These are phyloP conservation scores for Itoplectis maculator DNA, from an alignment of 2,888 invertebrate species.

Conservation along the genomic window DNA sequence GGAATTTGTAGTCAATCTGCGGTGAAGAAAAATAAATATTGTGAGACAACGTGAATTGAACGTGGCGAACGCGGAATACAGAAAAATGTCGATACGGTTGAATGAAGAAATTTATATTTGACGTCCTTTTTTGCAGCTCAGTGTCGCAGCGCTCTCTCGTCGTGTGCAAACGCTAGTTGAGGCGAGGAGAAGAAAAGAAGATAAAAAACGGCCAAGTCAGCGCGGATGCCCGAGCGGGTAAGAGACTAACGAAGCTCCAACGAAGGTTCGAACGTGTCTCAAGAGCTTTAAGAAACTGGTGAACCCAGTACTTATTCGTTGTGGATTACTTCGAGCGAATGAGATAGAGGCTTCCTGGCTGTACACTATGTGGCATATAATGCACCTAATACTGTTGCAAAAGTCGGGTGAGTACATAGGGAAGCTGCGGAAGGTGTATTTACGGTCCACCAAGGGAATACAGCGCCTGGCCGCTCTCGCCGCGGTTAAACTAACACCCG, in stretches of 20 bases:
- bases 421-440: constrained; percentile 19
- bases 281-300: constrained; percentile 55
- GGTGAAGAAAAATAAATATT: background rate
- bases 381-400: constrained; percentile 25
- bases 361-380: constrained; percentile 26
- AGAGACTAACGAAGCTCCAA: constrained; percentile 51
- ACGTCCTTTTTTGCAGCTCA: background rate
- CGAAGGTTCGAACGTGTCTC: constrained; percentile 54
- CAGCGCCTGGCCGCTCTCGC: background rate
- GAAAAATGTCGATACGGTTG: background rate
- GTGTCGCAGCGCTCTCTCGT: constrained; percentile 9
- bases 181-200: constrained; percentile 20
- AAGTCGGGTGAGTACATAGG: constrained; percentile 9
- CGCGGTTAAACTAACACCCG: constrained; percentile 1
- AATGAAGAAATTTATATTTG: constrained; percentile 18
- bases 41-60: background rate
- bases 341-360: constrained; percentile 11
- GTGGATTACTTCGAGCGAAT: constrained; percentile 48
- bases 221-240: constrained; percentile 45
- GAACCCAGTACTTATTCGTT: constrained; percentile 42
- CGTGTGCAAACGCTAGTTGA: constrained; percentile 8
- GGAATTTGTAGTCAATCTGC: background rate
- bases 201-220: constrained; percentile 22
- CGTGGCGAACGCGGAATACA: background rate
- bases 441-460: constrained; percentile 10